These are phyloP conservation scores for Phyllostomus discolor DNA, from an alignment of 2,113 vertebrate genomes.

Conservation along the genomic window DNA sequence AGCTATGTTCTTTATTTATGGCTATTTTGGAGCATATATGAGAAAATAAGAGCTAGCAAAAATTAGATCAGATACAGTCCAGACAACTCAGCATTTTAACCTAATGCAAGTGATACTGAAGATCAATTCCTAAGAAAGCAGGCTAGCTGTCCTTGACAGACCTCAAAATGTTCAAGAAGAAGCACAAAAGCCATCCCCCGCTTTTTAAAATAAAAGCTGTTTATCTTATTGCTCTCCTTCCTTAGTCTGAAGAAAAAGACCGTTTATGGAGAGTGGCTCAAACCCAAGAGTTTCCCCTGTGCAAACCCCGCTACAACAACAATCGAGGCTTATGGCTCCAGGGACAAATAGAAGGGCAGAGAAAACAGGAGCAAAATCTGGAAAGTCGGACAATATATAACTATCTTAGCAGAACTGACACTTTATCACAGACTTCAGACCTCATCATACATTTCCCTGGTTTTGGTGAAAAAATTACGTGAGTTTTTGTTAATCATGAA, in stretches of 20 bases:
- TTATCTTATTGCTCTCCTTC: background rate
- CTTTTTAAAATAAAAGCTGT: background rate
- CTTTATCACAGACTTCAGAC: background rate
- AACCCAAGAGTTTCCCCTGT: background rate
- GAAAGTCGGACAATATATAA: background rate
- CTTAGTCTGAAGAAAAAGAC: background rate
- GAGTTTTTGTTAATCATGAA: background rate
- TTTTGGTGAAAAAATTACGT: background rate
- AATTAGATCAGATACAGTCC: background rate
- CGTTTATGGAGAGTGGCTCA: background rate
- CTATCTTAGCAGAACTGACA: background rate
- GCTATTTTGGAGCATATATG: background rate
- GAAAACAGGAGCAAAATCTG: background rate
- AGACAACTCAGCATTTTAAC: background rate
- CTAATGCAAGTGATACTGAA: background rate
- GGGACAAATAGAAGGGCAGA: background rate
- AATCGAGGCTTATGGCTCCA: background rate
- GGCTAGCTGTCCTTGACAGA: background rate
- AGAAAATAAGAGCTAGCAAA: constrained; percentile 32
- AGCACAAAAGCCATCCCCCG: background rate
- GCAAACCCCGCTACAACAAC: background rate
- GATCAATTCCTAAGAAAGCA: background rate
- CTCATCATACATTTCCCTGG: background rate
- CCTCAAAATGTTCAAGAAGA: background rate
- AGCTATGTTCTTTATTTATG: background rate